Evolutionary conservation across 2,888 invertebrate species (phyloP), one percentile per base, ranked within the genome.

Genomic region (Tigriopus californicus): DNA sequence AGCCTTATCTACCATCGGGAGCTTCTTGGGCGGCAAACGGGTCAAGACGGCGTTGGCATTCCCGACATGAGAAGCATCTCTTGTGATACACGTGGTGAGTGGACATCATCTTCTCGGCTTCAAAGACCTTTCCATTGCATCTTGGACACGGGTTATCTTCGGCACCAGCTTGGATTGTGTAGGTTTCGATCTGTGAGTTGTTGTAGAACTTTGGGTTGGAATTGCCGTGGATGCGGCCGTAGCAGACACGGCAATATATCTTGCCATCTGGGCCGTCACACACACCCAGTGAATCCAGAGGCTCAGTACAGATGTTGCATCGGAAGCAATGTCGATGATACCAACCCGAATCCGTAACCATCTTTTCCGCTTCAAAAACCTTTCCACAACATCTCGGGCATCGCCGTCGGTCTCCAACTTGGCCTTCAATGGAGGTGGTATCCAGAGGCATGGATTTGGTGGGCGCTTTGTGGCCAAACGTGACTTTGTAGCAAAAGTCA

Each of bases 301-400:
- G 59, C 24, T 49, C 22, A 13, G 41, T 41, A 24, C 59, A 59
- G 25, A 59, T 11, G 15, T 15, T 52, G 40, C 59, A 59, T 3
- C 59, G 40, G 41, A 59, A 59, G 59, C 59, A 59, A 52, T 59
- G 59, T 4, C 59, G 48, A 51, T 59, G 59, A 24, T 59, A 59
- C 42, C 48, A 59, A 15, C 59, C 59, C 40, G 49, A 49, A 3
- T 51, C 51, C 4, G 59, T 52, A n/a, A 59, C 41, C 59, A 59
- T 59, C 25, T 59, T 59, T 25, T 59, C 59, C 1, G 59, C 59
- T 40, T 51, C 59, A 52, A 59, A 59, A 1, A 59, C 59, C 52
- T 59, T 59, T 12, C 59, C 59, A 12, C 15, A n/a, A 20, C 59
- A 59, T 41, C 59, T 41, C 6, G 59, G 59, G 40, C 59, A 59